These are phyloP conservation scores for Leptinotarsa tumamoca DNA, from an alignment of 2,888 invertebrate species.

Conservation along the genomic window DNA sequence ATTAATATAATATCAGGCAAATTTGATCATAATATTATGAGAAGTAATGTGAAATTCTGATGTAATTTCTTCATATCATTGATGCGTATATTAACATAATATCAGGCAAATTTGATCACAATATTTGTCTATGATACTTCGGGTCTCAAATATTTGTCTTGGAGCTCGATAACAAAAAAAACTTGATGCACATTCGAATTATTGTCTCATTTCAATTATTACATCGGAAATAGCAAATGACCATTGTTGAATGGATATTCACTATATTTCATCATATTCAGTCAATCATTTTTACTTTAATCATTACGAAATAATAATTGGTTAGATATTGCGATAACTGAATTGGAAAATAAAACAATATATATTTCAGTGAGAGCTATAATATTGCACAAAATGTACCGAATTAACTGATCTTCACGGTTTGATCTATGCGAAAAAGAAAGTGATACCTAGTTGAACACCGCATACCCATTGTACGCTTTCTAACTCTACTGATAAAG, in stretches of 20 bases:
- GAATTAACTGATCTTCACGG: constrained; percentile 16
- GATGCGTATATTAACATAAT: too few species aligned
- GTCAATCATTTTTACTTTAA: neutral
- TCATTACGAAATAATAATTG: constrained; percentile 15
- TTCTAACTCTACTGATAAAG: constrained; percentile 24
- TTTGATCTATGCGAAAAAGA: constrained; percentile 21
- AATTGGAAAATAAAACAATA: neutral
- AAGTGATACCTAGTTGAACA: constrained; percentile 9
- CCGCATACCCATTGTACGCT: constrained; percentile 22
- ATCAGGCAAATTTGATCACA: too few species aligned
- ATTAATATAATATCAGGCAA: too few species aligned
- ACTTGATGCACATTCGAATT: too few species aligned
- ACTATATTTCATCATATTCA: neutral
- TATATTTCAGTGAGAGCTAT: constrained; percentile 17
- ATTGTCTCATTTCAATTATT: too few species aligned
- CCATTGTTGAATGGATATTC: neutral
- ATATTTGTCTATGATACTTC: too few species aligned
- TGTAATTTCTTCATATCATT: too few species aligned
- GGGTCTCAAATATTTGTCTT: too few species aligned
- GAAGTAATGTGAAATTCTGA: too few species aligned
- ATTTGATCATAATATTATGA: too few species aligned
- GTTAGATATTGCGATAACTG: neutral
- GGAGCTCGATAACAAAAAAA: too few species aligned
- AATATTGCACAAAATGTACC: neutral
- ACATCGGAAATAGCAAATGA: neutral